Evolutionary conservation across 2,797 vertebrate species (phyloP).

Genomic region (Lepus townsendii): DNA sequence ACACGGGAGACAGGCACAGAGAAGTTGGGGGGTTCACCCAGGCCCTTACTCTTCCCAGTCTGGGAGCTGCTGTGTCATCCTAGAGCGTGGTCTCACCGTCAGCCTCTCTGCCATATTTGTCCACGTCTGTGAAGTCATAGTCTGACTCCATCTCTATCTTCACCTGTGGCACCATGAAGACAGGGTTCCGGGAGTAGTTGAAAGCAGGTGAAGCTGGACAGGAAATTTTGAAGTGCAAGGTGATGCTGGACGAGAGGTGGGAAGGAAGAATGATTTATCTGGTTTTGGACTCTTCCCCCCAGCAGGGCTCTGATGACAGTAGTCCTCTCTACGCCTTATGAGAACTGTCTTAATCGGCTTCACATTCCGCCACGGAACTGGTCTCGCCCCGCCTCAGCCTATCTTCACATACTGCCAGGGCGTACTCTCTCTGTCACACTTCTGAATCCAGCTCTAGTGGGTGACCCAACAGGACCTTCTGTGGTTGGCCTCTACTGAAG

Average conservation of each 20-base stretch:
- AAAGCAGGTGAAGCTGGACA: slow-evolving; percentile 95
- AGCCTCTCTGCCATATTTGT: slow-evolving; percentile 90
- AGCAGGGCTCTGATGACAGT: neutral
- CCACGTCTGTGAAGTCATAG: slow-evolving; percentile 93
- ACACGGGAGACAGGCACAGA: neutral
- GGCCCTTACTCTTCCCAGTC: neutral
- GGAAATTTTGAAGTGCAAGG: slow-evolving; percentile 98
- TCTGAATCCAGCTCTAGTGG: neutral
- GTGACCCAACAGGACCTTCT: neutral
- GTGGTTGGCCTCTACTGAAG: neutral
- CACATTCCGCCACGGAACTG: neutral
- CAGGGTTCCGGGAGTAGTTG: slow-evolving; percentile 90
- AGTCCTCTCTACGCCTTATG: neutral
- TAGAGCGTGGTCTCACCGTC: slow-evolving; percentile 95
- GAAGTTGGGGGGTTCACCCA: neutral
- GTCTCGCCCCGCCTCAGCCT: neutral
- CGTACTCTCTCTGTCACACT: neutral
- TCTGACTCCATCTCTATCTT: slow-evolving; percentile 98
- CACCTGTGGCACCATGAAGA: slow-evolving; percentile 92
- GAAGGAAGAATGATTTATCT: neutral
- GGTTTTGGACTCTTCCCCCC: neutral
- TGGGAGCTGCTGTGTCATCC: neutral
- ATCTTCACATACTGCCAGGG: neutral
- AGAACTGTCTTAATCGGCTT: neutral
- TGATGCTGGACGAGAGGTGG: slow-evolving; percentile 91